A percentile compares a stretch with the other conserved stretches of the same genome.
These are phyloP conservation scores for Mixornis gularis DNA, from an alignment of 2,113 vertebrate species.

Conservation along the genomic window DNA sequence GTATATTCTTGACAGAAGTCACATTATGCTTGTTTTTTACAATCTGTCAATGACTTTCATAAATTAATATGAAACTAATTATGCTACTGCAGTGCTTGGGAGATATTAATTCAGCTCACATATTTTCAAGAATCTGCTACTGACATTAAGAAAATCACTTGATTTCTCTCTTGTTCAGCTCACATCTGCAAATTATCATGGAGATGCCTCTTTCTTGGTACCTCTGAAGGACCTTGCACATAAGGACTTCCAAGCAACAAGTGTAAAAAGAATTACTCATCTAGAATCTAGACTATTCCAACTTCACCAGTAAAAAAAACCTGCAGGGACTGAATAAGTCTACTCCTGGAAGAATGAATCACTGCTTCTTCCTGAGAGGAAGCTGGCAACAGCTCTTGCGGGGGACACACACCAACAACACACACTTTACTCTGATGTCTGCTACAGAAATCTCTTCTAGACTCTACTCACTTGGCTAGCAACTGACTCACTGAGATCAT, in stretches of 20 bases:
- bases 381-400: conserved; percentile 20
- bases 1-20: background rate
- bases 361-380: background rate
- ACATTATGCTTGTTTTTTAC: background rate
- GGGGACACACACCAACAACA: conserved; percentile 5
- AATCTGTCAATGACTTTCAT: background rate
- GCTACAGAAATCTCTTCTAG: background rate
- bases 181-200: background rate
- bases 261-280: background rate
- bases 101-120: background rate
- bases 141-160: background rate
- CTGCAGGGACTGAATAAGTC: background rate
- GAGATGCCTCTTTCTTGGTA: background rate
- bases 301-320: background rate
- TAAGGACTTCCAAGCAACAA: background rate
- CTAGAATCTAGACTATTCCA: conserved; percentile 18
- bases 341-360: conserved; percentile 41
- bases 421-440: conserved; percentile 3
- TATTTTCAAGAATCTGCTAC: background rate
- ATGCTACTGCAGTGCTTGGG: background rate
- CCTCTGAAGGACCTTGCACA: background rate
- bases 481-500: background rate
- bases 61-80: background rate
- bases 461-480: background rate
- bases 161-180: background rate